phyloP scores from a whole-genome alignment of 1,140 invertebrate species.

The Nephila pilipes region DNA sequence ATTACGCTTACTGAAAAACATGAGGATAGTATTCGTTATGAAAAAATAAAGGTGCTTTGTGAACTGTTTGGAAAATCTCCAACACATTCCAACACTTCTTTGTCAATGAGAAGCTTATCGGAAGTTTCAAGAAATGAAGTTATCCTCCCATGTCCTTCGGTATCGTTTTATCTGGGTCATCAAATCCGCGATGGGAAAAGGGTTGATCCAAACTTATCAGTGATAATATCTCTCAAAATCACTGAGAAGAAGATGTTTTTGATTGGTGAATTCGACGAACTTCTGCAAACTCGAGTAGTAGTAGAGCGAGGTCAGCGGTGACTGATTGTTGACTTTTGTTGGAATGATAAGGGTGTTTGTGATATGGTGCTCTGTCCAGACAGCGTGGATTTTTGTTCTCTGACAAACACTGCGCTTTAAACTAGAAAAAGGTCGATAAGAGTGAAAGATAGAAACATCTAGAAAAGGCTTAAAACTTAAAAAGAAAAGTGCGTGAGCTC shows the following conservation, averaged over 20 bases:
- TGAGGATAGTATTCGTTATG: background rate
- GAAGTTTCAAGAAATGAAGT: background rate
- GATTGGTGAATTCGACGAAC: background rate
- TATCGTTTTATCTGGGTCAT: constrained; percentile 1
- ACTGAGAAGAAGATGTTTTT: background rate
- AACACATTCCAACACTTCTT: background rate
- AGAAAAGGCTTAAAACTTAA: background rate
- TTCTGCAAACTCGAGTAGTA: background rate
- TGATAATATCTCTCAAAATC: background rate
- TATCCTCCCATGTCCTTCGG: background rate
- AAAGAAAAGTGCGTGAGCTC: background rate
- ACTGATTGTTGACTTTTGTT: background rate
- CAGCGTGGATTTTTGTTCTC: background rate
- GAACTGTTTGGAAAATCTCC: background rate
- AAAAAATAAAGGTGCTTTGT: background rate
- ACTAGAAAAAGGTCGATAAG: background rate
- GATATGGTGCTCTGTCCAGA: background rate
- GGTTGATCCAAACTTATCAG: background rate
- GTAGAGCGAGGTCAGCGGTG: background rate
- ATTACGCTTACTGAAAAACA: background rate
- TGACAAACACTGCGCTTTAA: background rate
- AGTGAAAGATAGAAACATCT: background rate
- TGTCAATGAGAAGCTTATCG: background rate
- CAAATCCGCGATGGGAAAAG: background rate
- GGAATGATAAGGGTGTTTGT: background rate